Conservation (phyloP, 2,113 vertebrate species). For the Elachura formosa region DNA sequence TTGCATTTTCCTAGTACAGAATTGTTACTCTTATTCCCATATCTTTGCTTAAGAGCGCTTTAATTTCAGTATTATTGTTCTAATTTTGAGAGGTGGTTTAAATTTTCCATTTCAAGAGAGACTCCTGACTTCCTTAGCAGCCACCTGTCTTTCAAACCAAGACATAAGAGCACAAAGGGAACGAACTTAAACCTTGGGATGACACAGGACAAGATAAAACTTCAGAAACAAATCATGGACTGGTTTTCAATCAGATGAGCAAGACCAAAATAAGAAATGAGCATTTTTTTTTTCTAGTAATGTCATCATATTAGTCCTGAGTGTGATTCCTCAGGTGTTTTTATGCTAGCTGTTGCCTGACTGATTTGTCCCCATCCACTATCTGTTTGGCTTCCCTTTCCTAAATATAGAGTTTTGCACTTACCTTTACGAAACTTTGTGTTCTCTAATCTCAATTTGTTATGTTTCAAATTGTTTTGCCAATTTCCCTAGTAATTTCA, state of each 20-base stretch:
- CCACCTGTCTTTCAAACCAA: too few relatives aligned
- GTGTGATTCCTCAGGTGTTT: background rate
- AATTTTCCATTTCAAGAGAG: too few relatives aligned
- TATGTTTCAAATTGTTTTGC: background rate
- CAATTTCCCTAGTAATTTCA: background rate
- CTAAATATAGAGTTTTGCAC: background rate
- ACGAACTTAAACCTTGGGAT: background rate
- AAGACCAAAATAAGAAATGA: background rate
- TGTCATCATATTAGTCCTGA: background rate
- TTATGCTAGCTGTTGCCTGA: background rate
- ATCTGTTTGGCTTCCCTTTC: background rate
- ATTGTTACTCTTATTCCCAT: too few relatives aligned
- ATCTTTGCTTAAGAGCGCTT: too few relatives aligned
- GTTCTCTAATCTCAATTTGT: background rate
- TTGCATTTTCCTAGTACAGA: too few relatives aligned
- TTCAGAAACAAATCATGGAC: background rate
- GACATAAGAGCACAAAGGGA: background rate
- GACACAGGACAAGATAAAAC: background rate
- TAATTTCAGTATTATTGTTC: too few relatives aligned
- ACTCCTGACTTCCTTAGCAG: too few relatives aligned
- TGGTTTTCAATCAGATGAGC: background rate
- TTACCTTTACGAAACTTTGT: background rate
- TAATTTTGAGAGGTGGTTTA: too few relatives aligned
- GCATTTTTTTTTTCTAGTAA: background rate
- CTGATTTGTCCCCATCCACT: background rate